A percentile compares a stretch with the other conserved stretches of the same genome.
phyloP scores from a whole-genome alignment of 2,797 vertebrate genomes.

The Anolis apletophallus region DNA sequence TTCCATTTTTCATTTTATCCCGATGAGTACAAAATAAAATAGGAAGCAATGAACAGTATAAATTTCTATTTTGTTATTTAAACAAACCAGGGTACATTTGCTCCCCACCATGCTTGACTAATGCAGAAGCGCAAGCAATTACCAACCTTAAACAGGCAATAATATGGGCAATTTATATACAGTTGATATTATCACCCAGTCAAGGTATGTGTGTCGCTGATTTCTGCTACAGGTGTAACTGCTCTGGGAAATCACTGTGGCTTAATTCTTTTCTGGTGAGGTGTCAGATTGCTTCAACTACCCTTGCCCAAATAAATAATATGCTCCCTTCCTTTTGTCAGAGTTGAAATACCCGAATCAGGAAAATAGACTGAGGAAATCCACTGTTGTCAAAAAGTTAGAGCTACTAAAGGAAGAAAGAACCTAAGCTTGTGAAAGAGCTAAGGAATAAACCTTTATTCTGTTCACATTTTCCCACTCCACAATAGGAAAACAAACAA shows the following conservation, averaged over 20 bases:
- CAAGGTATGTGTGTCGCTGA: neutral
- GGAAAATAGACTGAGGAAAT: conserved; percentile 3
- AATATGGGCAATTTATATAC: neutral
- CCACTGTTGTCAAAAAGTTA: neutral
- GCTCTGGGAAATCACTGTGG: neutral
- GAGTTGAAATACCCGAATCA: neutral
- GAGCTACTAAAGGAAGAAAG: neutral
- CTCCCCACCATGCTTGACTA: neutral
- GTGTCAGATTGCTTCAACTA: neutral
- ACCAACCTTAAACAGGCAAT: conserved; percentile 37
- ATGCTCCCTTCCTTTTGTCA: neutral
- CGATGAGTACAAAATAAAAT: neutral
- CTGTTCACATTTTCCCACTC: neutral
- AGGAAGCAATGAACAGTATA: conserved; percentile 4
- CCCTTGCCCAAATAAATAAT: conserved; percentile 8
- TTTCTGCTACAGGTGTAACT: conserved; percentile 14
- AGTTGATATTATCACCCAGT: neutral
- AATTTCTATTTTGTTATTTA: conserved; percentile 6
- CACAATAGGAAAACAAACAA: neutral
- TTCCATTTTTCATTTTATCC: conserved; percentile 1
- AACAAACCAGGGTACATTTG: neutral
- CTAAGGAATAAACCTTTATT: neutral
- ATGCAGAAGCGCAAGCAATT: conserved; percentile 12
- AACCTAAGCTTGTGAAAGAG: neutral
- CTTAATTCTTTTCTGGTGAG: conserved; percentile 26